These are phyloP conservation scores for Rosalia funebris DNA, from an alignment of 2,888 invertebrate genomes.

Conservation along the genomic window DNA sequence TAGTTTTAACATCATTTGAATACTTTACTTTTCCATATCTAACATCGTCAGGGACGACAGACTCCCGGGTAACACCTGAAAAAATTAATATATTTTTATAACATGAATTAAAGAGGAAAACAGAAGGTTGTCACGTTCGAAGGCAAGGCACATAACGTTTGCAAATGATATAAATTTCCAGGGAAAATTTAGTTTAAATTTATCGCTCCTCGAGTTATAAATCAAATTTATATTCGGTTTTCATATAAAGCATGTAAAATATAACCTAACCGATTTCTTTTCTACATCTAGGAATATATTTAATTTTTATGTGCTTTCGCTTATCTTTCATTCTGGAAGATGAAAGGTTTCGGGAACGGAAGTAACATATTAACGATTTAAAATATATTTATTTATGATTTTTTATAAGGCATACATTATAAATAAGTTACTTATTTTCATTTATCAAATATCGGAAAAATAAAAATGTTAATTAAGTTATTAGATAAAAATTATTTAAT, in stretches of 20 bases:
- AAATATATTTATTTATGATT: too few species aligned
- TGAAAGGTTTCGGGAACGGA: too few species aligned
- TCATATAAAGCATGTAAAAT: neutral
- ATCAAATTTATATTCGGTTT: neutral
- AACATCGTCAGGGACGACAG: neutral
- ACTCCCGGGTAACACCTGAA: neutral
- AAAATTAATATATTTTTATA: conserved; percentile 1
- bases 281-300: too few species aligned
- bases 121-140: neutral
- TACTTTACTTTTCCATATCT: conserved; percentile 10
- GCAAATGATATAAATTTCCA: too few species aligned
- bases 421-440: too few species aligned
- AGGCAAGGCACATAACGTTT: neutral
- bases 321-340: too few species aligned
- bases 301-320: too few species aligned
- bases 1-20: conserved; percentile 3
- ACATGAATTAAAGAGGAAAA: neutral
- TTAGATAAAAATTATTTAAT: too few species aligned
- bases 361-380: too few species aligned
- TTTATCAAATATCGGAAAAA: too few species aligned
- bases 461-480: too few species aligned
- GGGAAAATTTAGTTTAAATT: neutral
- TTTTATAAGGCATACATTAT: too few species aligned
- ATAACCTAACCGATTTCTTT: neutral
- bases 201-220: neutral